These are phyloP conservation scores for Sebastes steindachneri DNA, from an alignment of 2,797 vertebrate genomes.

Conservation along the genomic window DNA sequence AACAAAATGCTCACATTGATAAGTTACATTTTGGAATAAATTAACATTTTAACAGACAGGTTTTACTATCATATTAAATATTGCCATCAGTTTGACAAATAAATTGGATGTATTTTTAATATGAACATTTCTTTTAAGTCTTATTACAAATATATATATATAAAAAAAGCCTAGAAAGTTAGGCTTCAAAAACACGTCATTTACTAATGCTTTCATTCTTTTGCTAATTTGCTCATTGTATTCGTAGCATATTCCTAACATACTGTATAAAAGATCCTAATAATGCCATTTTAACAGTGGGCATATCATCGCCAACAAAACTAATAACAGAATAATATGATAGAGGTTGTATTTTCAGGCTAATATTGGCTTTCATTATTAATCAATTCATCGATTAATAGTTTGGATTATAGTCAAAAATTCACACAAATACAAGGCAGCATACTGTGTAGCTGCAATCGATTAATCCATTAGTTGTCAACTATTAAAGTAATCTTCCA, in stretches of 20 bases:
- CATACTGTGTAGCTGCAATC: neutral
- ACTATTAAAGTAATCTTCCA: too few relatives aligned
- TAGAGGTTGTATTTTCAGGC: neutral
- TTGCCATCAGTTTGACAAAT: neutral
- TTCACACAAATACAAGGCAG: neutral
- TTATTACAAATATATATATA: neutral
- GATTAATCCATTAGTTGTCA: too few relatives aligned
- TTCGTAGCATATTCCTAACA: neutral
- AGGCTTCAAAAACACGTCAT: neutral
- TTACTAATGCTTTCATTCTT: neutral
- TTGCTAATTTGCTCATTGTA: neutral
- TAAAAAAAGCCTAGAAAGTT: too few relatives aligned
- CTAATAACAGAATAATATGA: neutral
- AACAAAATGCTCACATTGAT: neutral
- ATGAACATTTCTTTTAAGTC: neutral
- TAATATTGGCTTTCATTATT: neutral
- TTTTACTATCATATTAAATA: neutral
- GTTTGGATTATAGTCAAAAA: neutral
- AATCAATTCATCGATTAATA: rapidly evolving
- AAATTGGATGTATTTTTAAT: neutral
- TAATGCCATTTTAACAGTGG: neutral
- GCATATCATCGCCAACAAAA: rapidly evolving
- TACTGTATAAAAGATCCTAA: neutral
- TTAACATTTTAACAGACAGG: neutral
- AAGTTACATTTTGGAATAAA: neutral